phyloP scores from a whole-genome alignment of 2,888 invertebrate genomes.

The Mythimna lalbum region DNA sequence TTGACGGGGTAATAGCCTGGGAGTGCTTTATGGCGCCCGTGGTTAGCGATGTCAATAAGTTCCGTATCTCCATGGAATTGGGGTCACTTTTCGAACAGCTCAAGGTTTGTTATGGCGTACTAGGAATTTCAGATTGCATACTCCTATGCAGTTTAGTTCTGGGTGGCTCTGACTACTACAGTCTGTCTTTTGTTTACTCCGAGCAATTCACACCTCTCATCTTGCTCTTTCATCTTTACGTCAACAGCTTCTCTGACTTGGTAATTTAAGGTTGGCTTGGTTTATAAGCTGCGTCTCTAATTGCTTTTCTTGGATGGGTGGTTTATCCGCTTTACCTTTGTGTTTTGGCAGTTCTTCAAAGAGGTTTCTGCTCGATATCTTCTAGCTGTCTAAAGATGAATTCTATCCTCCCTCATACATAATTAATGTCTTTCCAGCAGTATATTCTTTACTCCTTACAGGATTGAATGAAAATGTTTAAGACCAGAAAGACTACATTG shows the following conservation, averaged over 20 bases:
- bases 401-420: neutral
- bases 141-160: slow-evolving; percentile 35
- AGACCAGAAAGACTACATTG: neutral
- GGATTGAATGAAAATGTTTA: slow-evolving; percentile 7
- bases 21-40: slow-evolving; percentile 75
- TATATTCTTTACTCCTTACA: neutral
- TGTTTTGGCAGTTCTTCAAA: slow-evolving; percentile 19
- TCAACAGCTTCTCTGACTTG: neutral
- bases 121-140: slow-evolving; percentile 54
- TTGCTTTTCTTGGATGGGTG: neutral
- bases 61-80: slow-evolving; percentile 77
- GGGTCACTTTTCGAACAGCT: slow-evolving; percentile 73
- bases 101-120: slow-evolving; percentile 35
- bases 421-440: neutral
- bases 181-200: slow-evolving; percentile 20
- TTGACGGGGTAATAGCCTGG: slow-evolving; percentile 76
- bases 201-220: slow-evolving; percentile 8
- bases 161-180: slow-evolving; percentile 7
- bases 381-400: neutral
- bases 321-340: neutral
- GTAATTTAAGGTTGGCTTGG: neutral
- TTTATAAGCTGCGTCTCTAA: neutral
- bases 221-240: slow-evolving; percentile 18
- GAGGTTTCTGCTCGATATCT: neutral
- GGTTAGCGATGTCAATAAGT: slow-evolving; percentile 70